Conservation (phyloP, 2,113 vertebrate genomes). For the Arvicanthis niloticus region DNA sequence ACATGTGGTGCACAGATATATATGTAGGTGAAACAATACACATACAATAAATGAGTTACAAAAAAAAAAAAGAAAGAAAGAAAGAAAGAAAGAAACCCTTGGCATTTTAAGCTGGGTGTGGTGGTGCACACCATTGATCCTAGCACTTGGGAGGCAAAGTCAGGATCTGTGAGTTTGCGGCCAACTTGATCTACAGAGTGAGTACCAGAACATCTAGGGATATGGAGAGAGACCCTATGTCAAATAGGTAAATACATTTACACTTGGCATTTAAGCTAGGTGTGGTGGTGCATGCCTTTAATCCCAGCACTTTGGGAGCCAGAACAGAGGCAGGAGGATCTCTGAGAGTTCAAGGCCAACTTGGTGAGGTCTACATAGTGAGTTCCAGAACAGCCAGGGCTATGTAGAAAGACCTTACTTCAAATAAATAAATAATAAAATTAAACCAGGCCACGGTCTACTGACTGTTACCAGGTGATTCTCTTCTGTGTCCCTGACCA, state of each 20-base stretch:
- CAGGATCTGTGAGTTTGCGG: background rate
- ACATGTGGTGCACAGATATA: background rate
- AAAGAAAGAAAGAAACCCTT: no score
- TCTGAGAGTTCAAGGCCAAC: background rate
- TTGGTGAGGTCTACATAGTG: background rate
- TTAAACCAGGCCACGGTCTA: background rate
- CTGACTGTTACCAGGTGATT: fast-evolving
- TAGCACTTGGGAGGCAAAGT: background rate
- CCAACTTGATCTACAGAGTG: background rate
- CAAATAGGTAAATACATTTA: background rate
- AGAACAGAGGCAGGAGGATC: background rate
- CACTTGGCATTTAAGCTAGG: background rate
- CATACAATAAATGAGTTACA: background rate
- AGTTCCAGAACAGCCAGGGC: background rate
- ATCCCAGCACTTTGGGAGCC: background rate
- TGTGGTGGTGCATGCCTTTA: background rate
- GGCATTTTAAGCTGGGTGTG: background rate
- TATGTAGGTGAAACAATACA: background rate
- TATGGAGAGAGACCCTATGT: background rate
- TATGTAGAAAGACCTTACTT: background rate
- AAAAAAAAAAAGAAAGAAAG: no score
- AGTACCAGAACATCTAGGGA: background rate
- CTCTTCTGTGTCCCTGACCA: background rate
- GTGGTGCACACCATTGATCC: background rate
- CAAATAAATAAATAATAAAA: background rate